phyloP scores from a whole-genome alignment of 1,140 invertebrate genomes.

The Gonioctena quinquepunctata region DNA sequence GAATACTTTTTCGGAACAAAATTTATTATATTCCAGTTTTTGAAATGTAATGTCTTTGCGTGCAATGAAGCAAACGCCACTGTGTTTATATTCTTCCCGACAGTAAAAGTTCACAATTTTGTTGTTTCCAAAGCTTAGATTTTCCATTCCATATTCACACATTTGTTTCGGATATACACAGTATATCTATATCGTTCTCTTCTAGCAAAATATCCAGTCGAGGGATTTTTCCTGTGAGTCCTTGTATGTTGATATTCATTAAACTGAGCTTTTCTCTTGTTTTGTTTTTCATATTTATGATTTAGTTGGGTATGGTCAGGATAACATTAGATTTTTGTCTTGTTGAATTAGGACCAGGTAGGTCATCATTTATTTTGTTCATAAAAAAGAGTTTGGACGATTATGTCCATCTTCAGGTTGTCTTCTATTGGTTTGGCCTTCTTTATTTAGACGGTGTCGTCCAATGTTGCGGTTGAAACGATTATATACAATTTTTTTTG shows the following conservation, averaged over 20 bases:
- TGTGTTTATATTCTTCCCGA: not conserved
- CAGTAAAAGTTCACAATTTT: not conserved
- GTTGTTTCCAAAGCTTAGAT: conserved; percentile 7
- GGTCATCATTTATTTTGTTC: not conserved
- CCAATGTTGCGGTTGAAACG: not conserved
- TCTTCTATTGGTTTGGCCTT: not conserved
- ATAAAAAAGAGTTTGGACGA: not conserved
- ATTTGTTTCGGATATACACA: not conserved
- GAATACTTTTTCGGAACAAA: not conserved
- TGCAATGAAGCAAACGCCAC: not conserved
- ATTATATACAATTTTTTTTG: conserved; percentile 1
- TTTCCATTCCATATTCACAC: not conserved
- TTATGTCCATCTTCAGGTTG: not conserved
- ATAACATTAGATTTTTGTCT: not conserved
- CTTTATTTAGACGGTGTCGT: not conserved
- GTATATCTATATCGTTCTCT: not conserved
- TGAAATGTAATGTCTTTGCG: not conserved
- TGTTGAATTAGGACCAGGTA: not conserved
- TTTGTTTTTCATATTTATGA: not conserved
- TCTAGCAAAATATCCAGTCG: not conserved
- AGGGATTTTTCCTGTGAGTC: not conserved
- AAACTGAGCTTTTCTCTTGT: not conserved
- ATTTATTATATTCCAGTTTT: not conserved
- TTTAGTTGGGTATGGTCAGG: not conserved
- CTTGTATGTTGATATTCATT: conserved; percentile 2